Conservation (phyloP, 2,113 vertebrate genomes). For the Pelodiscus sinensis region DNA sequence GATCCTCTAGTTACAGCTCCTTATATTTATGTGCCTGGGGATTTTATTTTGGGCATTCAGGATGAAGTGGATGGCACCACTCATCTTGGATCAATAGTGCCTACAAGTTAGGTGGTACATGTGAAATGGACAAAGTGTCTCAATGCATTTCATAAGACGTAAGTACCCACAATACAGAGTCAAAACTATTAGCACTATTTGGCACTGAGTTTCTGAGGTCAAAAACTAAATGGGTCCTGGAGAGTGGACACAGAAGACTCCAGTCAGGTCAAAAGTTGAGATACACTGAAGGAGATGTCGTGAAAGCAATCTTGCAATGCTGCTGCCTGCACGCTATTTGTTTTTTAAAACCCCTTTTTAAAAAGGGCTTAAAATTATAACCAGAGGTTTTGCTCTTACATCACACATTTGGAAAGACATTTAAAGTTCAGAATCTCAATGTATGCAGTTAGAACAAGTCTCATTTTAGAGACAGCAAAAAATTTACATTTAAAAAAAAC, state of each 20-base stretch:
- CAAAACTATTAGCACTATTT: not conserved
- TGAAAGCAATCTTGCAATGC: not conserved
- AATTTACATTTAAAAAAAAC: not conserved
- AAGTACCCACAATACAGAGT: not conserved
- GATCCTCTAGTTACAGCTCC: not conserved
- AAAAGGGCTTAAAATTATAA: not conserved
- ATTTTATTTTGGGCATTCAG: not conserved
- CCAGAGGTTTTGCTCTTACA: not conserved
- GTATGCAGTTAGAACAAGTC: not conserved
- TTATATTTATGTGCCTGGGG: not conserved
- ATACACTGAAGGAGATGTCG: not conserved
- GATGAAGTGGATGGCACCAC: not conserved
- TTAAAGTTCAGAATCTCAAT: not conserved
- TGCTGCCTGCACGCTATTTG: not conserved
- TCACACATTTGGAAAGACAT: not conserved
- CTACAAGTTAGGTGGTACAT: not conserved
- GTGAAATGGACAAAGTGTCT: fast-evolving
- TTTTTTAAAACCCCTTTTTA: not conserved
- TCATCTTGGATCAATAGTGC: not conserved
- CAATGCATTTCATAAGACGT: not conserved
- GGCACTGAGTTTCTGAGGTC: not conserved
- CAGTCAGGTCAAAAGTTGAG: not conserved
- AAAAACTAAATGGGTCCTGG: not conserved
- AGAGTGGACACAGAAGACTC: not conserved
- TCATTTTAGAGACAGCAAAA: not conserved